These are phyloP conservation scores for Kryptopterus vitreolus DNA, from an alignment of 2,797 vertebrate genomes.

Conservation along the genomic window DNA sequence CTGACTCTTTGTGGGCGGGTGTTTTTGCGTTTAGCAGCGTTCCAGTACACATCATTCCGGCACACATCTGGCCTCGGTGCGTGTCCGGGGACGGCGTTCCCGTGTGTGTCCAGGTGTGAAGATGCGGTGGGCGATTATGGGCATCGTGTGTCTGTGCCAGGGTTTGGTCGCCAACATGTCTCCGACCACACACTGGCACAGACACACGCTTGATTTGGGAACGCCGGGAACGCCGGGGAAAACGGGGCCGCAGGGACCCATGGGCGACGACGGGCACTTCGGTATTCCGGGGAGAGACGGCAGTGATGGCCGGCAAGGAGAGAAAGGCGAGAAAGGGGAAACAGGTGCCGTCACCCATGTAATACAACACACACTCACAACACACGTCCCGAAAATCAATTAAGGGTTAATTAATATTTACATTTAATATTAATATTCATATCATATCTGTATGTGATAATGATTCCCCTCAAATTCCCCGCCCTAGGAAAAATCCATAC, in stretches of 20 bases:
- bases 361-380: too few relatives aligned
- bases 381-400: background rate
- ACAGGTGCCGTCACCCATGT: too few relatives aligned
- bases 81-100: too few relatives aligned
- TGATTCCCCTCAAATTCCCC: too few relatives aligned
- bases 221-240: constrained; percentile 83
- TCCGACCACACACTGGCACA: too few relatives aligned
- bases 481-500: too few relatives aligned
- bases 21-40: constrained; percentile 32
- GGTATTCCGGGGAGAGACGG: constrained; percentile 96
- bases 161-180: constrained; percentile 78
- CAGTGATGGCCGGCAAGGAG: constrained; percentile 93
- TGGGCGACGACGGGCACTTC: constrained; percentile 84
- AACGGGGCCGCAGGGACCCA: constrained; percentile 77
- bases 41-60: constrained; percentile 48
- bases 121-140: constrained; percentile 88
- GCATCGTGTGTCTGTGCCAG: constrained; percentile 82
- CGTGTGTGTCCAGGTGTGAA: constrained; percentile 72
- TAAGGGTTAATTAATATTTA: too few relatives aligned
- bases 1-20: constrained; percentile 16
- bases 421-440: too few relatives aligned
- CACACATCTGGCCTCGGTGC: constrained; percentile 59
- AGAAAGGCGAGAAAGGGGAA: constrained; percentile 90
- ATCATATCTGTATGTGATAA: too few relatives aligned
- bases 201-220: constrained; percentile 89